phyloP scores from a whole-genome alignment of 2,888 invertebrate species.

The Eumerus sabulonum region DNA sequence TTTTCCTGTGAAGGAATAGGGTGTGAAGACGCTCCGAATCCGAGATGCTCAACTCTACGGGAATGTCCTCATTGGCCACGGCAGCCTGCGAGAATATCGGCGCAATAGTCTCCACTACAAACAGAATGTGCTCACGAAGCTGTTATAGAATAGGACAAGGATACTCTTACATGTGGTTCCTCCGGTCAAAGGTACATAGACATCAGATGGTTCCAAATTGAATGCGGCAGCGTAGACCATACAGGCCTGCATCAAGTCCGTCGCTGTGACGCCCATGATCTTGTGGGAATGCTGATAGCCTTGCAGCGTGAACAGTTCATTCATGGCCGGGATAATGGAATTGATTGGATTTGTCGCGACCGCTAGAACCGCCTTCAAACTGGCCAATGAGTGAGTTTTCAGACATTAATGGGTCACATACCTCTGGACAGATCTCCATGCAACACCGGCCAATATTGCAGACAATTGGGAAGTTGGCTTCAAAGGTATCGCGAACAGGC shows the following conservation, averaged over 20 bases:
- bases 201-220: conserved; percentile 57
- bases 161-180: conserved; percentile 61
- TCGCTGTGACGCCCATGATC: conserved; percentile 66
- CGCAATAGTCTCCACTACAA: conserved; percentile 59
- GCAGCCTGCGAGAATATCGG: conserved; percentile 69
- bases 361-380: conserved; percentile 62
- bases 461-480: conserved; percentile 64
- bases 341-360: conserved; percentile 67
- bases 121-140: background rate
- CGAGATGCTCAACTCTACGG: conserved; percentile 18
- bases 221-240: conserved; percentile 49
- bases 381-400: background rate
- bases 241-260: conserved; percentile 65
- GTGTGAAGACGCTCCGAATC: conserved; percentile 54
- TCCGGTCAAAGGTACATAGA: conserved; percentile 66
- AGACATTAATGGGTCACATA: no score
- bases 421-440: conserved; percentile 68
- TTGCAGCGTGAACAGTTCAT: conserved; percentile 58
- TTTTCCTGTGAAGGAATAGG: conserved; percentile 51
- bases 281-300: conserved; percentile 57
- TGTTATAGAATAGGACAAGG: background rate
- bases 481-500: conserved; percentile 29
- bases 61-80: conserved; percentile 25
- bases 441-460: conserved; percentile 63
- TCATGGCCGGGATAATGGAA: conserved; percentile 59